These are phyloP conservation scores for Megalurothrips usitatus DNA, from an alignment of 2,888 invertebrate species.

Conservation along the genomic window DNA sequence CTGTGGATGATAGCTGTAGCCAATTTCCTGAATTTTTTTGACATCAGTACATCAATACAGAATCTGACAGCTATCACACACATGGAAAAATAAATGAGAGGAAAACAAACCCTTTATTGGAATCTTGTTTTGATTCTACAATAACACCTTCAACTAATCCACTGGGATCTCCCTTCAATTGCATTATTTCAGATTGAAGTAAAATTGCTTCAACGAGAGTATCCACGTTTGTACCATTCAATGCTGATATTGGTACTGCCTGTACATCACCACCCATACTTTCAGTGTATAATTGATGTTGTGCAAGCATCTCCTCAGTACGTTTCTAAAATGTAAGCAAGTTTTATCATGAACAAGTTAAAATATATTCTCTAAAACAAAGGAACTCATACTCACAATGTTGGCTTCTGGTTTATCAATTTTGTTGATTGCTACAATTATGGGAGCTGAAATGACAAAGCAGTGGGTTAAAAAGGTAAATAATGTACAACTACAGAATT, in stretches of 20 bases:
- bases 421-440: constrained; percentile 97
- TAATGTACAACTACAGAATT: neutral
- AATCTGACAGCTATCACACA: constrained; percentile 39
- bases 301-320: constrained; percentile 68
- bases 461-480: constrained; percentile 31
- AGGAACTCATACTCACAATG: constrained; percentile 61
- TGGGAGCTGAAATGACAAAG: constrained; percentile 66
- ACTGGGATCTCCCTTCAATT: constrained; percentile 74
- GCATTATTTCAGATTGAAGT: constrained; percentile 79
- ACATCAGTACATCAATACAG: neutral
- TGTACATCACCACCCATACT: constrained; percentile 89
- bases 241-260: constrained; percentile 84
- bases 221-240: constrained; percentile 73
- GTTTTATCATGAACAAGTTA: neutral
- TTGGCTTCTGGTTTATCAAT: constrained; percentile 89
- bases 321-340: constrained; percentile 54
- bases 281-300: constrained; percentile 78
- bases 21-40: constrained; percentile 57
- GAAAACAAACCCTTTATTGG: constrained; percentile 55
- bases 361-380: neutral
- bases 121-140: constrained; percentile 75
- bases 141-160: constrained; percentile 87
- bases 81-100: neutral
- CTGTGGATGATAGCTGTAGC: constrained; percentile 79
- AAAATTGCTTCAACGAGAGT: constrained; percentile 77